Base-by-base conservation (phyloP, 1,140 invertebrate species). In the Orchesella cincta region DNA sequence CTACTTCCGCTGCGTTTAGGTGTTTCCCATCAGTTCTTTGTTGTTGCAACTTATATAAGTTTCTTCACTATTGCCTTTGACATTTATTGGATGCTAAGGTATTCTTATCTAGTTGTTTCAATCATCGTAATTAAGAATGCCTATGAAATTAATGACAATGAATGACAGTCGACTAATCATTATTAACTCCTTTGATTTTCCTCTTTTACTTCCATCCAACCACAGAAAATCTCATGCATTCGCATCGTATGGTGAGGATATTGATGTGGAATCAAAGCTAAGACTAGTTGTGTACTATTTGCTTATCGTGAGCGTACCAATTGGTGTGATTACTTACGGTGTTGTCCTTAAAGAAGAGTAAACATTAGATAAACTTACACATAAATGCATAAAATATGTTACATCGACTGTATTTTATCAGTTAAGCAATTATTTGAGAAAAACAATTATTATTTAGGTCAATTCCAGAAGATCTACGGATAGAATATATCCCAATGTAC, bases 41-140 rank as follows among this genome's bases (percentile, higher is more conserved):
- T 39, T 14, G 23, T 73, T 36, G 29, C 29, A 14, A 73, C 23
- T 23, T 8, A 35, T 46, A 23, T 35, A 3, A 73, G 35, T 46
- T 73, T 73, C 23, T 26, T 73, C 18, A 18, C 23, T 34, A 36
- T 73, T 29, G 39, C 35, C 23, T 73, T 73, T 46, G 71, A 73
- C 26, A 18, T 73, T 31, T 73, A 46, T 26, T 73, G 71, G 71
- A 73, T 51, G 26, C 23, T 73, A 23, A 46, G 71, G 71, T 73
- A 39, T 46, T 36, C 20, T 46, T 46, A 46, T 46, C 8, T 20
- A 46, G 20, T 46, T 46, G 20, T 46, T 46, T 46, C n/a, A n/a
- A n/a, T n/a, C n/a, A n/a, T n/a, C n/a, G n/a, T n/a, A n/a, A n/a
- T 51, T 51, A 51, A 12, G 46, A n/a, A 51, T 51, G 46, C 46